Evolutionary conservation across 64 coral and sea anemone species (phyloP), one percentile per base, ranked within the genome.

Genomic region (Dendrophyllia cribrosa): DNA sequence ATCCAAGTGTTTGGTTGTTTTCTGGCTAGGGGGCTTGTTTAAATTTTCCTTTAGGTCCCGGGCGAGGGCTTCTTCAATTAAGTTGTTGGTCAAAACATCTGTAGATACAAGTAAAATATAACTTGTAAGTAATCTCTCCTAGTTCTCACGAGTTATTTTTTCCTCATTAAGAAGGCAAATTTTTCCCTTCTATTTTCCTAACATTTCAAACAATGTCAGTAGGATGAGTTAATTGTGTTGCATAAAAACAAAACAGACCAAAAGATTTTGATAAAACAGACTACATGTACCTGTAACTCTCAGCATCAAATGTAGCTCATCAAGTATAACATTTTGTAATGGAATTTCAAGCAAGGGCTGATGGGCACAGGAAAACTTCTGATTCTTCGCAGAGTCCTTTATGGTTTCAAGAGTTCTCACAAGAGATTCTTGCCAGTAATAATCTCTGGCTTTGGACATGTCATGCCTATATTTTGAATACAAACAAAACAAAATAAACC

Each of bases 301-400:
- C 22, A 90, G 44, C 87, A 74, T 61, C 20, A 91, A 59, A 71
- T 91, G 78, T 43, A 91, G 89, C 26, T 91, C 89, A 85, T 91
- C 79, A 46, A 91, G 49, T 21, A 91, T 43, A 49, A 91, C 78
- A 62, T 92, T 73, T 22, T 83, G 46, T 16, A 91, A 51, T 46
- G 66, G 52, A 59, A 91, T 91, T 6, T 74, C 34, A 7, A 91
- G 43, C 11, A 83, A 58, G 34, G 68, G 89, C 50, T 59, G 16
- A 64, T 91, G 89, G 8, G 19, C 77, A 91, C 77, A 83, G 24
- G 49, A 86, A 11, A 22, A 86, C 14, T 21, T 51, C 66, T 91
- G 25, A 16, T 64, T 83, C 19, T 70, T 9, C 20, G 43, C 66
- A 50, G 17, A 83, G 15, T 83, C 56, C 58, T 83, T 72, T 25